phyloP scores from a whole-genome alignment of 1,140 invertebrate species.

The Rhopalosiphum padi region DNA sequence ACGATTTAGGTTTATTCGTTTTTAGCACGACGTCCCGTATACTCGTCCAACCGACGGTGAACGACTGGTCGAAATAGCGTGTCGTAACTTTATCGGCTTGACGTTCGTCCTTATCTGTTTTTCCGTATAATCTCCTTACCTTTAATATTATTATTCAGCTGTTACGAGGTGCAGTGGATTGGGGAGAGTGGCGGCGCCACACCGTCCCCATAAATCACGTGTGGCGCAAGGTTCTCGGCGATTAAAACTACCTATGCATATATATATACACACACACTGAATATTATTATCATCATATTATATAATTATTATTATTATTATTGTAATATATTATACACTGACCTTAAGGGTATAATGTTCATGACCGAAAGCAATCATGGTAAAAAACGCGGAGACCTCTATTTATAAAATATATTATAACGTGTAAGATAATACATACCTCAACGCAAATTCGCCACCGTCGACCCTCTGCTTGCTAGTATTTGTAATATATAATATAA shows the following conservation, averaged over 20 bases:
- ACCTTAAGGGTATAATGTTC: neutral
- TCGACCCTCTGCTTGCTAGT: neutral
- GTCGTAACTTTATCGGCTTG: neutral
- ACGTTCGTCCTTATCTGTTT: neutral
- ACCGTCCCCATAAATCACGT: neutral
- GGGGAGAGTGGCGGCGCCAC: neutral
- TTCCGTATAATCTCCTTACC: neutral
- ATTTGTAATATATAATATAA: neutral
- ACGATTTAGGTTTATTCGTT: neutral
- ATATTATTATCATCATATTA: neutral
- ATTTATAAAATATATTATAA: neutral
- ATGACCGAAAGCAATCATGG: neutral
- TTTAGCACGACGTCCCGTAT: neutral
- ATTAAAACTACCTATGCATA: neutral
- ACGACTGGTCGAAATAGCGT: neutral
- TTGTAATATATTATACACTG: neutral
- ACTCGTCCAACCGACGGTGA: neutral
- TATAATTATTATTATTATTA: slow-evolving; percentile 1
- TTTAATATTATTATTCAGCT: slow-evolving; percentile 18
- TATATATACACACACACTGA: neutral
- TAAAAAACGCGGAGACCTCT: neutral
- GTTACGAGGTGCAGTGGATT: neutral
- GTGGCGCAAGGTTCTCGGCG: neutral
- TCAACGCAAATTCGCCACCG: neutral
- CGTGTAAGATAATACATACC: neutral